Evolutionary conservation across 2,888 invertebrate genomes (phyloP), one percentile per base, ranked within the genome.

Genomic region (Amitus sp.): DNA sequence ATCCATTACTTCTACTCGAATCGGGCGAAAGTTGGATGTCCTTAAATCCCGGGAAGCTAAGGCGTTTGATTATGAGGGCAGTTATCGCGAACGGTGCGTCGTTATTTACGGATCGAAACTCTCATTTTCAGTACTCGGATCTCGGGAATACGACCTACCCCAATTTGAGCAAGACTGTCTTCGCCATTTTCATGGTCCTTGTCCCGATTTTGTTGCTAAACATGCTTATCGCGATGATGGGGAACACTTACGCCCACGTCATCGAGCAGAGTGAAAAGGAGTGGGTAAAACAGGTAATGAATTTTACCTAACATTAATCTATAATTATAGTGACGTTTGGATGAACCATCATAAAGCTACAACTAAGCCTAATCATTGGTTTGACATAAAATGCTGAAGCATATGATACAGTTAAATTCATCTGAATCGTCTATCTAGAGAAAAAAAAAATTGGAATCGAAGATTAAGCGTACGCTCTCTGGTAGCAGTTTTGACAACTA

Each of bases 201-300:
- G 96, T 98, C 62, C 98, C 98, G 1, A 98, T 98, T 75, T 84
- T 98, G 46, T 84, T 98, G 74, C 87, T 98, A 10, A 98, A 98
- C 88, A 98, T 93, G 91, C 87, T 99, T 82, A 99, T 99, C 68
- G 99, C 99, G 66, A 99, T 98, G 98, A 99, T 99, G 98, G 98
- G 98, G 28, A 98, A 98, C 83, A 99, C 99, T 0, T 99, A 99
- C 80, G 95, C 96, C 0, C 94, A 95, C 72, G 96, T 99, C 59
- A 99, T 98, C 71, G 95, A 96, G 79, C 96, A 97, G 79, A 98
- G 98, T 28, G 98, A 98, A 83, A 98, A 98, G 83, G 98, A 99
- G 80, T 99, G 96, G 94, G 93, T 97, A 80, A 96, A 96, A 80
- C 96, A 96, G 87, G 93, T 90, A 71, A 69, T 39, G 30, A 67